phyloP scores from a whole-genome alignment of 2,113 vertebrate genomes.

The Lynx canadensis region DNA sequence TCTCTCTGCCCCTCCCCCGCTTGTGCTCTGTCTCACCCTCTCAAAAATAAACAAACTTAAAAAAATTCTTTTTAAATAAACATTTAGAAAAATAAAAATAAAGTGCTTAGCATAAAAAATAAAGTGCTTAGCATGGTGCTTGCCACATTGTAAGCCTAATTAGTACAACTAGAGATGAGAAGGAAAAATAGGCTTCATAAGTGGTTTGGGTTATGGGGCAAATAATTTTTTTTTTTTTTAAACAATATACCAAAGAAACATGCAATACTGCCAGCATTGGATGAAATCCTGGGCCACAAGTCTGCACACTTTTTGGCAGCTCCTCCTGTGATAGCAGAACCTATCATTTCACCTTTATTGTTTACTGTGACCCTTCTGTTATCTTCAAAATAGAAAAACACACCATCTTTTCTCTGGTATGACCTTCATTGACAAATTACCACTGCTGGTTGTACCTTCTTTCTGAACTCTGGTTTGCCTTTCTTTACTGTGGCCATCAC shows the following conservation, averaged over 20 bases:
- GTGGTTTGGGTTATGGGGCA: not conserved
- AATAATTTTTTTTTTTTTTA: not conserved
- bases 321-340: constrained; percentile 91
- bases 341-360: constrained; percentile 94
- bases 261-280: constrained; percentile 91
- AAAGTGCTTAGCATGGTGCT: not conserved
- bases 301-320: constrained; percentile 91
- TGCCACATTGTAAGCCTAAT: not conserved
- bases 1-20: no score
- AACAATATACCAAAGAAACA: constrained; percentile 62
- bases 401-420: constrained; percentile 91
- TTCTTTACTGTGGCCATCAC: constrained; percentile 93
- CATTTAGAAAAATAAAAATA: no score
- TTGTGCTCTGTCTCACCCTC: no score
- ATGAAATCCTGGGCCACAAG: constrained; percentile 93
- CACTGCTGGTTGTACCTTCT: constrained; percentile 90
- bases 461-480: constrained; percentile 91
- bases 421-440: constrained; percentile 91
- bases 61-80: no score
- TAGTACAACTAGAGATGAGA: not conserved
- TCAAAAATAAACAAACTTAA: no score
- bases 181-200: not conserved
- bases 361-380: constrained; percentile 88
- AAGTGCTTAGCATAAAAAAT: no score
- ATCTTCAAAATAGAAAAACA: constrained; percentile 91